Evolutionary conservation across 2,888 invertebrate genomes (phyloP).

Genomic region (Watsonalla binaria): DNA sequence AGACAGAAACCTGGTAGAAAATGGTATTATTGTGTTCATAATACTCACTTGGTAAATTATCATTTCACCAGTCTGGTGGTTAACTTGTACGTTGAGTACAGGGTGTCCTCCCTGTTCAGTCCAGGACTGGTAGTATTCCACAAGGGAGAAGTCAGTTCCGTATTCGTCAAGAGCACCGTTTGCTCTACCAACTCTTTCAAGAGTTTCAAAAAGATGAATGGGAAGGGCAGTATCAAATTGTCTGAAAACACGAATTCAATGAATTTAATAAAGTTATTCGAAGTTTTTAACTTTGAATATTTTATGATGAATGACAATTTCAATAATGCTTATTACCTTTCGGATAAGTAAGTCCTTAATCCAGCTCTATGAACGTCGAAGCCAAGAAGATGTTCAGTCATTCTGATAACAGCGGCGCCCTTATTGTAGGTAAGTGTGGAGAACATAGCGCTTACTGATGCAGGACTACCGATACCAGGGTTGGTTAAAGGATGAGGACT

Average conservation of each 20-base stretch:
- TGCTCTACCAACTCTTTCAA: slow-evolving; percentile 47
- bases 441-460: slow-evolving; percentile 80
- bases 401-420: slow-evolving; percentile 81
- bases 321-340: slow-evolving; percentile 51
- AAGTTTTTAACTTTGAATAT: no score
- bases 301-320: not conserved
- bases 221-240: slow-evolving; percentile 64
- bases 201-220: slow-evolving; percentile 63
- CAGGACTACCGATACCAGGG: slow-evolving; percentile 73
- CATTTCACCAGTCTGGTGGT: slow-evolving; percentile 59
- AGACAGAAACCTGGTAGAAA: not conserved
- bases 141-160: slow-evolving; percentile 49
- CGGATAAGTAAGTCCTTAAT: slow-evolving; percentile 73
- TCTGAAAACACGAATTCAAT: slow-evolving; percentile 24
- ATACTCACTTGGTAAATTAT: slow-evolving; percentile 60
- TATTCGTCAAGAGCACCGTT: slow-evolving; percentile 47
- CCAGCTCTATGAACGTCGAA: slow-evolving; percentile 69
- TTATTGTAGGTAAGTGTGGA: slow-evolving; percentile 84
- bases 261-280: no score
- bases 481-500: slow-evolving; percentile 80
- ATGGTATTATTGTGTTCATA: not conserved
- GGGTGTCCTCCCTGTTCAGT: slow-evolving; percentile 81
- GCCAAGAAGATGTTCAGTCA: slow-evolving; percentile 82
- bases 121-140: slow-evolving; percentile 67
- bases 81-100: slow-evolving; percentile 71